Percentiles rank a stretch among this genome's conserved stretches.
These are phyloP conservation scores for Calephelis nemesis DNA, from an alignment of 1,140 invertebrate genomes.

Conservation along the genomic window DNA sequence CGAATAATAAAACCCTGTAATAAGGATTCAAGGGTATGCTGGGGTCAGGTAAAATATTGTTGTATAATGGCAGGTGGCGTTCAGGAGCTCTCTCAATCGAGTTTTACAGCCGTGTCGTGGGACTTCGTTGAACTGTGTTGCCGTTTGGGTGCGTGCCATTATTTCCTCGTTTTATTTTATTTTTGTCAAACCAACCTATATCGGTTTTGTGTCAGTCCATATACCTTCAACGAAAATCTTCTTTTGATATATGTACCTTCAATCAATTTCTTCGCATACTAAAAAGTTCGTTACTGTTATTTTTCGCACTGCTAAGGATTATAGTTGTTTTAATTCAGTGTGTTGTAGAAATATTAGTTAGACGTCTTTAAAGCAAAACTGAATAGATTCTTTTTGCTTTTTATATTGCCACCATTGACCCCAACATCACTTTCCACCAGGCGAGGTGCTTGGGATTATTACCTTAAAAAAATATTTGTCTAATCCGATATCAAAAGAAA, in stretches of 20 bases:
- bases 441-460: no score
- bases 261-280: not conserved
- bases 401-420: no score
- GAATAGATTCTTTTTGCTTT: no score
- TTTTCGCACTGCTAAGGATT: no score
- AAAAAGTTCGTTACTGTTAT: no score
- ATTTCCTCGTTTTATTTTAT: slow-evolving; percentile 52
- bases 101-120: slow-evolving; percentile 35
- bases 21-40: slow-evolving; percentile 21
- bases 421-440: no score
- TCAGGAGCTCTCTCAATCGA: slow-evolving; percentile 36
- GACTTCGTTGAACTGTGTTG: slow-evolving; percentile 40
- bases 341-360: not conserved
- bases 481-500: no score
- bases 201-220: slow-evolving; percentile 33
- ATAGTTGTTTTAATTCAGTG: not conserved
- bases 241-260: not conserved
- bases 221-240: not conserved
- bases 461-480: no score
- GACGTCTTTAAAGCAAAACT: no score
- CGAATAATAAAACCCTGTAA: slow-evolving; percentile 19
- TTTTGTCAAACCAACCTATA: slow-evolving; percentile 41
- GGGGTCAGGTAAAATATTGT: slow-evolving; percentile 29
- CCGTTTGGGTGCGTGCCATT: slow-evolving; percentile 61
- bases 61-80: slow-evolving; percentile 38